Conservation (phyloP, 1,140 invertebrate species). For the Dolichoris vasculosae region DNA sequence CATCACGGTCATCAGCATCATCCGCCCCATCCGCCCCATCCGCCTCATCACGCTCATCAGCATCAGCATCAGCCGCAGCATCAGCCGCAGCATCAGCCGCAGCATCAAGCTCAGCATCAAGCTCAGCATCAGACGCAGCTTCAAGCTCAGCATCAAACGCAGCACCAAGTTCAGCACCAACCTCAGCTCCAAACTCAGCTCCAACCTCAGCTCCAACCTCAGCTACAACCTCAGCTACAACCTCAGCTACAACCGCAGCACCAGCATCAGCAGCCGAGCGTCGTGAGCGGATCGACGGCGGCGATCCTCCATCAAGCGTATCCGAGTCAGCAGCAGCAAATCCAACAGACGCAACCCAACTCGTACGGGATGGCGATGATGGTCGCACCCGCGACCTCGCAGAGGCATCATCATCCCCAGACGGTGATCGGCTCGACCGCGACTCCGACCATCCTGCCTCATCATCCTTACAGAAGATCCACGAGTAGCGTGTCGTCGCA, state of each 20-base stretch:
- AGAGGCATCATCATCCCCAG: slow-evolving; percentile 56
- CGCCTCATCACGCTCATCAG: slow-evolving; percentile 47
- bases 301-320: slow-evolving; percentile 38
- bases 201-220: too few relatives aligned
- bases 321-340: slow-evolving; percentile 54
- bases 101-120: slow-evolving; percentile 30
- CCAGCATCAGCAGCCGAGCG: slow-evolving; percentile 54
- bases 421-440: slow-evolving; percentile 56
- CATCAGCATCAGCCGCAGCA: slow-evolving; percentile 55
- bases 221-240: too few relatives aligned
- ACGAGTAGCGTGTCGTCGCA: slow-evolving; percentile 49
- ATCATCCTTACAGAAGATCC: slow-evolving; percentile 46
- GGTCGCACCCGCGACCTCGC: neutral
- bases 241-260: too few relatives aligned
- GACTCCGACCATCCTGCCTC: slow-evolving; percentile 26
- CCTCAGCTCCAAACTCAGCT: slow-evolving; percentile 56
- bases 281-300: neutral
- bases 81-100: neutral
- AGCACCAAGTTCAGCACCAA: slow-evolving; percentile 62
- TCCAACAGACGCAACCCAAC: slow-evolving; percentile 51
- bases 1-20: slow-evolving; percentile 62
- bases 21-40: slow-evolving; percentile 54
- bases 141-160: slow-evolving; percentile 64
- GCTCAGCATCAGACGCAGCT: slow-evolving; percentile 52
- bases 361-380: slow-evolving; percentile 55